Evolutionary conservation across 1,140 invertebrate genomes (phyloP).

Genomic region (Ceratoteleas bidentatus): DNA sequence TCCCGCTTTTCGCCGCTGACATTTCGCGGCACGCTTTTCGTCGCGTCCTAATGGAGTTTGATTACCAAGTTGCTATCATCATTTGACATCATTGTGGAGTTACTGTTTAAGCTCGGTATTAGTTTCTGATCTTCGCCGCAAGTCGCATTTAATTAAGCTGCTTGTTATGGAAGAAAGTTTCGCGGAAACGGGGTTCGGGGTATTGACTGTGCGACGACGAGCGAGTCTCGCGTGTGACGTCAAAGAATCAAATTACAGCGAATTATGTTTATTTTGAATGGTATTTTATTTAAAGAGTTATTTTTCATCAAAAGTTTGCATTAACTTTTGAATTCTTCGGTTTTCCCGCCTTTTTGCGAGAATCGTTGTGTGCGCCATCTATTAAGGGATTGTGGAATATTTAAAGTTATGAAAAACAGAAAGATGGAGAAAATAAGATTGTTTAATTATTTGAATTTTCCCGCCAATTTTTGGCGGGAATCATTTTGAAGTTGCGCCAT

Average conservation of each 20-base stretch:
- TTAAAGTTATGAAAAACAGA: too few species aligned
- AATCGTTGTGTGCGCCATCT: too few species aligned
- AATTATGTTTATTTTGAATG: neutral
- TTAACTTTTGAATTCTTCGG: too few species aligned
- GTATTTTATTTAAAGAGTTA: neutral
- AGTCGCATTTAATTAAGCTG: constrained; percentile 50
- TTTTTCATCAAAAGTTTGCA: too few species aligned
- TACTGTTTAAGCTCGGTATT: constrained; percentile 32
- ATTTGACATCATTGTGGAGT: constrained; percentile 29
- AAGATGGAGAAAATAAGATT: too few species aligned
- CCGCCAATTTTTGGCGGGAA: too few species aligned
- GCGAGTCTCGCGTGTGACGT: neutral
- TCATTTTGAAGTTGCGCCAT: too few species aligned
- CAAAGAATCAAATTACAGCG: neutral
- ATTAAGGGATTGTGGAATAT: too few species aligned
- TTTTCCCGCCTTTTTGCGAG: too few species aligned
- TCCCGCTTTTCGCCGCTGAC: neutral
- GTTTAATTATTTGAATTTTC: too few species aligned
- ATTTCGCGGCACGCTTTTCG: too few species aligned
- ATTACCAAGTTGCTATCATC: constrained; percentile 46
- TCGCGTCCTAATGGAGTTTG: constrained; percentile 34
- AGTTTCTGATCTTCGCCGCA: constrained; percentile 33
- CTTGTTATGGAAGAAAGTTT: constrained; percentile 35
- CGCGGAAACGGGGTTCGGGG: constrained; percentile 14
- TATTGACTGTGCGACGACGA: constrained; percentile 26